Conservation (phyloP, 2,888 invertebrate genomes). For the Andrena camellia region DNA sequence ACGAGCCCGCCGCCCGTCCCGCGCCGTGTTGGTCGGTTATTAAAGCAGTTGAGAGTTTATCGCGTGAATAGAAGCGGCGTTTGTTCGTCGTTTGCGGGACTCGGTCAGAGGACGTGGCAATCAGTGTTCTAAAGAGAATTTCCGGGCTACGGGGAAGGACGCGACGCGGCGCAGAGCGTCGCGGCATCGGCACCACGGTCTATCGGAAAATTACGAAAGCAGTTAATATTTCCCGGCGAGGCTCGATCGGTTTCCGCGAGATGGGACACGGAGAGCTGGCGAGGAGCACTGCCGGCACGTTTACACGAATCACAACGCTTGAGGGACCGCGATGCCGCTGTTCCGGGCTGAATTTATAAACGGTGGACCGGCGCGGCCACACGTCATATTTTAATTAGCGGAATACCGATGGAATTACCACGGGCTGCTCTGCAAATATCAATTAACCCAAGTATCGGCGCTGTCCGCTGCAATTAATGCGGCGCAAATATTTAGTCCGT, state of each 20-base stretch:
- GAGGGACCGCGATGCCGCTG: conserved; percentile 10
- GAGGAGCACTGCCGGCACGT: conserved; percentile 8
- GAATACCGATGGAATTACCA: conserved; percentile 73
- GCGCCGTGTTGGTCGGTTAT: background rate
- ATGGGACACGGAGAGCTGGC: conserved; percentile 25
- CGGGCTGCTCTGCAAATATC: conserved; percentile 74
- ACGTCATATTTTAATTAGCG: conserved; percentile 77
- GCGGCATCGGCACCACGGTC: conserved; percentile 8
- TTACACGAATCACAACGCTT: conserved; percentile 52
- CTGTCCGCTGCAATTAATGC: conserved; percentile 70
- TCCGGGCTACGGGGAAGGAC: conserved; percentile 50
- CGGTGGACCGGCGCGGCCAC: conserved; percentile 31
- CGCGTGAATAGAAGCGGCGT: conserved; percentile 40
- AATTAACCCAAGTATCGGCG: conserved; percentile 74
- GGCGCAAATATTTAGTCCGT: conserved; percentile 75
- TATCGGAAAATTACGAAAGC: conserved; percentile 59
- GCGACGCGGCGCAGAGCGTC: conserved; percentile 14
- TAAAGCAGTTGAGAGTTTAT: conserved; percentile 37
- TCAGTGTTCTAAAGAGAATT: conserved; percentile 66
- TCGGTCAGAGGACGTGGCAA: conserved; percentile 58
- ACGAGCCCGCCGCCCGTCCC: background rate
- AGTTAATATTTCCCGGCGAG: conserved; percentile 42
- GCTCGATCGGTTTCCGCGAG: conserved; percentile 48
- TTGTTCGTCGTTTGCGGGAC: conserved; percentile 52
- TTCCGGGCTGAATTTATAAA: conserved; percentile 61